Evolutionary conservation across 2,797 vertebrate species (phyloP), one percentile per base, ranked within the genome.

Genomic region (Rhodeus uyekii): DNA sequence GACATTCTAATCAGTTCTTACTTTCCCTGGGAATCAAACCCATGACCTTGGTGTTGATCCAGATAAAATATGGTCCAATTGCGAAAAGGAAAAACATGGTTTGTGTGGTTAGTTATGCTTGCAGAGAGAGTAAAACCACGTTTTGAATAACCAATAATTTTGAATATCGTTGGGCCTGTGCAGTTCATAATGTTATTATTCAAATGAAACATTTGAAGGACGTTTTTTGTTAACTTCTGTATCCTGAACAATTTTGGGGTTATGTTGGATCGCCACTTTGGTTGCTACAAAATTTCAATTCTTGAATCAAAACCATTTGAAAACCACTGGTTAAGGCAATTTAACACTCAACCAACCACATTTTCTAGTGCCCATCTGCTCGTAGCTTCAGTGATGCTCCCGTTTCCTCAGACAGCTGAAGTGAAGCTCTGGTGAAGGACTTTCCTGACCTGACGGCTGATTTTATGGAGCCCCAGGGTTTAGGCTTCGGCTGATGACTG

Each of bases 391-490:
- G 71, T 83, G 38, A 81, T 75, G 82, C 34, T 78, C 58, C 34
- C 18, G 39, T 72, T 79, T 79, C 53, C 44, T 38, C 69, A 67
- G 19, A 65, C 61, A 73, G 61, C 38, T 76, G 63, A 68, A 63
- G 32, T 55, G 42, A 86, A 81, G 81, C 77, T 76, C 72, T 69
- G 65, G 27, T 68, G 65, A 85, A 64, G 42, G 69, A 85, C 46
- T 87, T 87, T 77, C 75, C 61, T 48, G 65, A 46, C 74, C 46
- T 63, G 69, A 75, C 34, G 24, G 22, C 27, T 58, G 29, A 74
- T 29, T 86, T 88, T 81, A 87, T 88, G 73, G 12, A 60, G 46
- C 83, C 50, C 88, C 24, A 2, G 2, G 85, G 83, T 22, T 83
- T 80, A 19, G 14, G 46, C 36, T 83, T 72, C 55, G 80, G 46